Evolutionary conservation across 1,140 invertebrate species (phyloP).

Genomic region (Gonatopus flavifemur): DNA sequence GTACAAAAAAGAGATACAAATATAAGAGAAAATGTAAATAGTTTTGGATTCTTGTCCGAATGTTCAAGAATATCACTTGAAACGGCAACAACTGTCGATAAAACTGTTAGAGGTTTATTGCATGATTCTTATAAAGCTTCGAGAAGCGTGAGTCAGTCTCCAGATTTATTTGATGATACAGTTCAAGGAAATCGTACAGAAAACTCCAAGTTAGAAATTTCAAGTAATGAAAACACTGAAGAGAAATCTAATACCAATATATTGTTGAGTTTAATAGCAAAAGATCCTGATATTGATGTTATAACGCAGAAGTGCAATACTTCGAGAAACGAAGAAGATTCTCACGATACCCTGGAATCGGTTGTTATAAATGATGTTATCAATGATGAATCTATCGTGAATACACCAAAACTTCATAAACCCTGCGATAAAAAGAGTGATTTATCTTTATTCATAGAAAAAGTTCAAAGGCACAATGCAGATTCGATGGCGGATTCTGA

Average conservation of each 20-base stretch:
- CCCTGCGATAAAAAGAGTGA: slow-evolving; percentile 35
- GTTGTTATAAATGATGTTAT: too few relatives aligned
- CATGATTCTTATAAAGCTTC: neutral
- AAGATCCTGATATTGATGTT: slow-evolving; percentile 9
- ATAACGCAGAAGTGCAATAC: too few relatives aligned
- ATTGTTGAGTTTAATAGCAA: slow-evolving; percentile 13
- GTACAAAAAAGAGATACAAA: neutral
- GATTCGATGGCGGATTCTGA: slow-evolving; percentile 22
- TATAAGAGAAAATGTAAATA: neutral
- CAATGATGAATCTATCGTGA: too few relatives aligned
- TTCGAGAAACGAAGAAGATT: too few relatives aligned
- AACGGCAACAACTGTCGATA: too few relatives aligned
- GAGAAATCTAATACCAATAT: slow-evolving; percentile 18
- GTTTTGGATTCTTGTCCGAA: too few relatives aligned
- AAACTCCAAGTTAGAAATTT: neutral
- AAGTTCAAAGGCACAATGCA: slow-evolving; percentile 31
- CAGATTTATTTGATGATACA: slow-evolving; percentile 28
- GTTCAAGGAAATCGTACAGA: too few relatives aligned
- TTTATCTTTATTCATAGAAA: slow-evolving; percentile 40
- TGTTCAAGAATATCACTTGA: too few relatives aligned
- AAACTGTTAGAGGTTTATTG: too few relatives aligned
- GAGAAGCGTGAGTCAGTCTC: slow-evolving; percentile 13
- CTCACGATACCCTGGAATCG: too few relatives aligned
- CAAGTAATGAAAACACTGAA: neutral
- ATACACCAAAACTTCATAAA: too few relatives aligned